Evolutionary conservation across 1,140 invertebrate species (phyloP).

Genomic region (Geopemphigus sp.): DNA sequence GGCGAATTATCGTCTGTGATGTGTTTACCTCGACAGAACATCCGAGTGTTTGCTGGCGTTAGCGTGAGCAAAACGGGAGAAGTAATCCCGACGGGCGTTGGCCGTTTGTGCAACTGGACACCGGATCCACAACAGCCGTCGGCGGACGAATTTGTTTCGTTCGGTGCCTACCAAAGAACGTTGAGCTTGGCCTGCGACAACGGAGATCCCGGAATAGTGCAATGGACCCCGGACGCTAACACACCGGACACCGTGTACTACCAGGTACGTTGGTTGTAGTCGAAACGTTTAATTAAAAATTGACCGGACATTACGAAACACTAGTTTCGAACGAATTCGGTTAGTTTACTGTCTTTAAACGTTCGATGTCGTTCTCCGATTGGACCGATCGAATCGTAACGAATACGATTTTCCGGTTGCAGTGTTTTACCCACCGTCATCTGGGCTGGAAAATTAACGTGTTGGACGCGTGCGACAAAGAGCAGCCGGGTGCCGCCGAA

Average conservation of each 20-base stretch:
- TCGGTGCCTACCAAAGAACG: slow-evolving; percentile 84
- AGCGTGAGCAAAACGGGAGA: slow-evolving; percentile 65
- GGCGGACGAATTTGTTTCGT: slow-evolving; percentile 78
- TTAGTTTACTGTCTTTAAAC: too few relatives aligned
- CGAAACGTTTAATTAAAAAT: too few relatives aligned
- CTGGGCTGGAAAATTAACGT: slow-evolving; percentile 95
- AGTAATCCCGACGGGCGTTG: slow-evolving; percentile 69
- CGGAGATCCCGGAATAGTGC: slow-evolving; percentile 79
- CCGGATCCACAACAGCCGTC: slow-evolving; percentile 68
- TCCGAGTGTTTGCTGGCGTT: slow-evolving; percentile 79
- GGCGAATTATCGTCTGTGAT: too few relatives aligned
- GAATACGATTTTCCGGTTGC: too few relatives aligned
- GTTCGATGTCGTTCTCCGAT: too few relatives aligned
- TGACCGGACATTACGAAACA: too few relatives aligned
- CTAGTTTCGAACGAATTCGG: too few relatives aligned
- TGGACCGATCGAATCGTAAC: too few relatives aligned
- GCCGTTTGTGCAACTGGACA: slow-evolving; percentile 82
- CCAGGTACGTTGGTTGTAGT: too few relatives aligned
- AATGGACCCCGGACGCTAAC: slow-evolving; percentile 81
- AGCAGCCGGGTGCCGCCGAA: slow-evolving; percentile 62
- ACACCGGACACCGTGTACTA: slow-evolving; percentile 92
- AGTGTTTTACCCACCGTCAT: slow-evolving; percentile 89
- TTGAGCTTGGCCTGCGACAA: slow-evolving; percentile 77
- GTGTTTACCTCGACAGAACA: slow-evolving; percentile 60
- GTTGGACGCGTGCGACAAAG: slow-evolving; percentile 71